Base-by-base conservation (phyloP, 1,140 invertebrate species). In the Wiebesia pumilae region DNA sequence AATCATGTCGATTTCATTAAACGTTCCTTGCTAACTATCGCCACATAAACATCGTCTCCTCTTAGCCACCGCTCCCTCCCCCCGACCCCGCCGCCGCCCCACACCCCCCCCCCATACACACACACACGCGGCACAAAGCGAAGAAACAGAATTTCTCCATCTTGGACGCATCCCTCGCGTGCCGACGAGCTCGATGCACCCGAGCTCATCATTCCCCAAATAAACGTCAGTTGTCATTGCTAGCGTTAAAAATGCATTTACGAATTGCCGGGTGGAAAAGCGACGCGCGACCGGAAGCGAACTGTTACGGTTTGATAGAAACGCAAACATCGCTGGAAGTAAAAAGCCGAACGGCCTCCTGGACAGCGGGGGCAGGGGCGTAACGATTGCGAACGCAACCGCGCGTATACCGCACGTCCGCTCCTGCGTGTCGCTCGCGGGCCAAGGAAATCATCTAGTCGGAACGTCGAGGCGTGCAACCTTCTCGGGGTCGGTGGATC, bases 251-350 rank as follows among this genome's bases (percentile, higher is more conserved):
- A 89, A 65, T 67, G 73, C 85, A 71, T 75, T 83, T 87, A 69
- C 81, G 83, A 88, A 89, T 65, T 88, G 87, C 75, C 33, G 79
- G 38, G 75, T 88, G 81, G 85, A 88, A 88, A 86, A 83, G 75
- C 78, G n/a, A 35, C 58, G 58, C 58, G 78, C 82, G 38, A 33
- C 88, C 88, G 88, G 89, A 88, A 88, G 87, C 75, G 62, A 88
- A 79, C 88, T 87, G 90, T 89, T 89, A 88, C 85, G 87, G 54
- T 88, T 92, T 90, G 88, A 91, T 89, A 89, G 89, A 91, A 90
- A 90, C 88, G 89, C 85, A 89, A 88, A 88, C 85, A 89, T 47
- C 47, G 40, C 9, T 7, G 24, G 58, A 14, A 47, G 14, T 24
- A 24, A 38, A 35, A 33, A 19, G n/a, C n/a, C n/a, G n/a, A n/a